Evolutionary conservation across 2,888 invertebrate genomes (phyloP), one percentile per base, ranked within the genome.

Genomic region (Scaptomyza reducta): DNA sequence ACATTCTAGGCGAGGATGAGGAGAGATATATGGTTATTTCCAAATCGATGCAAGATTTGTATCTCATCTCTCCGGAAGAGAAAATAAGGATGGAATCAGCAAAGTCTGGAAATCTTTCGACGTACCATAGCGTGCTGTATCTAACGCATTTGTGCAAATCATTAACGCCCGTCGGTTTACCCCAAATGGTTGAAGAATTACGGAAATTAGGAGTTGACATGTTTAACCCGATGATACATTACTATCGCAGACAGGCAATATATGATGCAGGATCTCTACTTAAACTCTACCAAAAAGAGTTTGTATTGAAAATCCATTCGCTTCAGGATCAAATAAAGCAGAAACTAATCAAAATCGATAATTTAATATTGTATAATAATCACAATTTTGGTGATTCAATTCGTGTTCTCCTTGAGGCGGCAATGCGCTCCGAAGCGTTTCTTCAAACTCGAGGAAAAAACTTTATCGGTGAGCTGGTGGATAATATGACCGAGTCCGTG

Each of bases 291-390:
- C 9, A 22, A 0, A 35, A 1, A 0, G 55, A 25, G 35, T 59
- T 18, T 10, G 41, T 14, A 0, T 16, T 0, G 6, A 16, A 50
- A 11, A 55, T 55, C 7, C 0, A 14, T 0, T 0, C 1, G 0
- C 5, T 50, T 10, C 27, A 46, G 0, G 27, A 47, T 0, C 10
- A 42, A 1, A 44, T 74, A 0, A 57, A 18, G n/a, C 0, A 6
- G 0, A 62, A 45, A 16, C 14, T 70, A 1, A 9, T 1, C 1
- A 10, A 62, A 47, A 58, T 77, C 27, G 67, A 77, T 44, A 7
- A 29, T 0, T 44, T 69, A 3, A 69, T 77, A 29, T 35, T 69
- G 14, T 67, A 50, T 14, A 59, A 72, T 14, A 67, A 58, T 31
- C 2, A 54, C 5, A 29, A 66, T 4, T 77, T 77, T 50, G 50